Base-by-base conservation (phyloP, 2,888 invertebrate species). In the Brachyopa scutellaris region DNA sequence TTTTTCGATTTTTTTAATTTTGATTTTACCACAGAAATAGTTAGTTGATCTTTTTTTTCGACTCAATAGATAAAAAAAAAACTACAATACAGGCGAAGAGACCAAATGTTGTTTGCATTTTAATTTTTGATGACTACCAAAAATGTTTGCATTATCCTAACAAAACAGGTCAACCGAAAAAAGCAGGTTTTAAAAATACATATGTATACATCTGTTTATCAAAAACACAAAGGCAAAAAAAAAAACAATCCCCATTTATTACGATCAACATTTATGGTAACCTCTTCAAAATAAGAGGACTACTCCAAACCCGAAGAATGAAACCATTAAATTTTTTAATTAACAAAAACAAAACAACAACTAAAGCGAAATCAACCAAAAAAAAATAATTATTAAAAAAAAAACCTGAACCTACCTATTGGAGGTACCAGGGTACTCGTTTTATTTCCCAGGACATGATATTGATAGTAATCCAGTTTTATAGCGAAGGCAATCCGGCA, bases 381-480 rank as follows among this genome's bases (percentile, higher is more conserved):
- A 17, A 26, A 47, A 33, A 36, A 2, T 8, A 29, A 42, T 40
- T 29, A 9, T 36, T 11, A 1, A 17, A 38, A 42, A 26, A 36
- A 17, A 7, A 40, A 85, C 86, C 85, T 49, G 7, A 40, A 85
- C 86, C 85, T 49, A 86, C 86, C 86, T 84, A 84, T 79, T 47
- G 85, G 69, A 69, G 84, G 82, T 31, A 82, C 67, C 76, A 69
- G 42, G 8, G 85, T 83, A 73, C 79, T 85, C 62, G 85, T 85
- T 80, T 83, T 84, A 64, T 85, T 85, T 64, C 84, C 85, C 79
- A 77, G 69, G 66, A 73, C 84, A 79, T 84, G 84, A 83, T 86
- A 85, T 84, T 85, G 85, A 76, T 84, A 84, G 76, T 85, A 85
- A 85, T 86, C 86, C 86, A 86, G 86, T 83, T 85, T 86, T 79